A percentile compares a stretch with the other conserved stretches of the same genome.
These are phyloP conservation scores for Drosophila azteca DNA, from an alignment of 1,140 invertebrate genomes.

Conservation along the genomic window DNA sequence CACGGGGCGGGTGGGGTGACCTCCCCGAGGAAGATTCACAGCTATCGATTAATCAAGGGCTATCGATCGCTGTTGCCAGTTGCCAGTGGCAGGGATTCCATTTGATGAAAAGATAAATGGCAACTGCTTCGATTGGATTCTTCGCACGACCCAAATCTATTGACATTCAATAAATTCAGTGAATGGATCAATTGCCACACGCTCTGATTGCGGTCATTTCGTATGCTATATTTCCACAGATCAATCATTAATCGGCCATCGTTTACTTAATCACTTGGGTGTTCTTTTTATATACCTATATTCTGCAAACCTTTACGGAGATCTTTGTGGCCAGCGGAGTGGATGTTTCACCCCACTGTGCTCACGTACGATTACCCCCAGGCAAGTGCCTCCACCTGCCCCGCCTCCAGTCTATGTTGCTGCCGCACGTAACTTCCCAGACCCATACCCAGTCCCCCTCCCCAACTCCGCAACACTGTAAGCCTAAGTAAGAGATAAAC, in stretches of 20 bases:
- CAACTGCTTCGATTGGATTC: constrained; percentile 34
- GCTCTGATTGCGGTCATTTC: too few species aligned
- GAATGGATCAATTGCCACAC: background rate
- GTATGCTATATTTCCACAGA: too few species aligned
- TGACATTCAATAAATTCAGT: background rate
- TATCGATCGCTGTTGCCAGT: constrained; percentile 16
- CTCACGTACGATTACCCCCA: too few species aligned
- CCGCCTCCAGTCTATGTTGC: background rate
- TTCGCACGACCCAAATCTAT: constrained; percentile 23
- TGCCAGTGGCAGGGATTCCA: constrained; percentile 21
- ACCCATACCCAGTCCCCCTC: too few species aligned
- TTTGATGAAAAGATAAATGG: constrained; percentile 50
- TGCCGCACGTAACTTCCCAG: background rate
- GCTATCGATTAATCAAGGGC: constrained; percentile 47
- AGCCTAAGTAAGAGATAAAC: constrained; percentile 60
- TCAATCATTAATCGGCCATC: too few species aligned
- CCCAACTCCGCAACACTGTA: background rate
- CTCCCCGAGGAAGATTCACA: background rate
- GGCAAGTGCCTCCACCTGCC: too few species aligned
- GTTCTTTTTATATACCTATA: too few species aligned
- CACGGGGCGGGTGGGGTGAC: background rate
- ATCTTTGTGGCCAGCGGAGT: too few species aligned
- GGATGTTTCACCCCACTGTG: too few species aligned
- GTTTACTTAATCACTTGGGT: too few species aligned
- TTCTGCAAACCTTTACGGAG: too few species aligned